Evolutionary conservation across 2,797 vertebrate genomes (phyloP).

Genomic region (Pempheris klunzingeri): DNA sequence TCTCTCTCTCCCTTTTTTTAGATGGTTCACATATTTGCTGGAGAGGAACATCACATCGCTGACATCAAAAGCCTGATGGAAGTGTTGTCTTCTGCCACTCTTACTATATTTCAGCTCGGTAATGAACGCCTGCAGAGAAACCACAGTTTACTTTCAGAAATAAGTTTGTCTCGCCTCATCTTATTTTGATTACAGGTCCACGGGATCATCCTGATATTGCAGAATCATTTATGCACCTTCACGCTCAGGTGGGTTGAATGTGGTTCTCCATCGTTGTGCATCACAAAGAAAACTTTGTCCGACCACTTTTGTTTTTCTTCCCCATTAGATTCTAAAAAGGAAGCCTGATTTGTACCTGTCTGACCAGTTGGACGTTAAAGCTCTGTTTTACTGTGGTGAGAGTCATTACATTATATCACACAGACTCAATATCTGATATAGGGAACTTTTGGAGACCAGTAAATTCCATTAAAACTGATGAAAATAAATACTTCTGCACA

Average conservation of each 20-base stretch:
- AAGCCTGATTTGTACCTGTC: slow-evolving; percentile 94
- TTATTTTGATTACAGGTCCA: slow-evolving; percentile 88
- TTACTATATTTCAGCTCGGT: slow-evolving; percentile 96
- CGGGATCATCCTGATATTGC: slow-evolving; percentile 99
- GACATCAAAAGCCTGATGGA: slow-evolving; percentile 90
- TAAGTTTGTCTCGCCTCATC: slow-evolving; percentile 36
- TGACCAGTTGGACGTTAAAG: slow-evolving; percentile 92
- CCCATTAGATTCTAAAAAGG: slow-evolving; percentile 92
- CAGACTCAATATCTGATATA: neutral
- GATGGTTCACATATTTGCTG: slow-evolving; percentile 97
- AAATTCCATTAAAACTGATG: neutral
- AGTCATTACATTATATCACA: slow-evolving; percentile 25
- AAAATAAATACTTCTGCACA: neutral
- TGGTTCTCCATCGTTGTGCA: neutral
- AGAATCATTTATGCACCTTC: slow-evolving; percentile 99
- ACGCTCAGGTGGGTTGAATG: slow-evolving; percentile 92
- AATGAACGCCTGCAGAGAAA: slow-evolving; percentile 47
- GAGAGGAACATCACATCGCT: slow-evolving; percentile 90
- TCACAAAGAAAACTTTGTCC: neutral
- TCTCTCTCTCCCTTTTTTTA: slow-evolving; percentile 57
- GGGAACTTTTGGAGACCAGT: neutral
- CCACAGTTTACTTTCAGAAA: neutral
- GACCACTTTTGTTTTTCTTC: slow-evolving; percentile 75
- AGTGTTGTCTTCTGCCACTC: slow-evolving; percentile 92
- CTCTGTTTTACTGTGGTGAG: slow-evolving; percentile 97